Conservation (phyloP, 2,113 vertebrate genomes). For the Pachypanchax playfairii region DNA sequence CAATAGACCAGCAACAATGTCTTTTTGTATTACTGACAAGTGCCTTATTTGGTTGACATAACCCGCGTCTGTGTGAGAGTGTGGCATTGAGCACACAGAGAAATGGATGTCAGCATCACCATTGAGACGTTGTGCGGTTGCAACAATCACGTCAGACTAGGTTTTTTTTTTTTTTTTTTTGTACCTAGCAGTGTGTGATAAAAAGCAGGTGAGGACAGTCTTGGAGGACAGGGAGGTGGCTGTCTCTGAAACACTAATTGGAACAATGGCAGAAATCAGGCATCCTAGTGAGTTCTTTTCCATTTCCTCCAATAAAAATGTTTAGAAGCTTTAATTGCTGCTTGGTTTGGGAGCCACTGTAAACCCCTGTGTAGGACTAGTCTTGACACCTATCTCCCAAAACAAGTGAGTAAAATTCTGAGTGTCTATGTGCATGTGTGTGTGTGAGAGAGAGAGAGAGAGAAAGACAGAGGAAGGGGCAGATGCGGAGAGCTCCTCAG, state of each 20-base stretch:
- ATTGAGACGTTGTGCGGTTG: conserved; percentile 66
- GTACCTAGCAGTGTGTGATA: conserved; percentile 43
- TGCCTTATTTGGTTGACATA: conserved; percentile 77
- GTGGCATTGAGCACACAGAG: conserved; percentile 51
- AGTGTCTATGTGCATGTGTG: conserved; percentile 34
- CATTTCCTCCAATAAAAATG: conserved; percentile 51
- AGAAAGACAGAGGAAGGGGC: conserved; percentile 13
- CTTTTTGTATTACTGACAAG: conserved; percentile 76
- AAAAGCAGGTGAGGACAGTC: conserved; percentile 9
- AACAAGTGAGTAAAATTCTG: conserved; percentile 64
- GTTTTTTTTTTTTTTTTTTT: conserved; percentile 26
- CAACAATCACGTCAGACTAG: conserved; percentile 59
- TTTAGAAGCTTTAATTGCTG: conserved; percentile 65
- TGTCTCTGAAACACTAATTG: conserved; percentile 59
- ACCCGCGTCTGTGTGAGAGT: conserved; percentile 62
- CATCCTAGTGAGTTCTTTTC: conserved; percentile 34
- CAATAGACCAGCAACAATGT: conserved; percentile 74
- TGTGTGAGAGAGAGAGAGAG: conserved; percentile 8
- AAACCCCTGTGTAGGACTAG: conserved; percentile 57
- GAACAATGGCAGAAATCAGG: conserved; percentile 40
- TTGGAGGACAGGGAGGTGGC: conserved; percentile 43
- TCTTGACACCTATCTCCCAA: conserved; percentile 60
- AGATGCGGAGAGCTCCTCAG: conserved; percentile 63
- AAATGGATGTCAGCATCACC: conserved; percentile 74
- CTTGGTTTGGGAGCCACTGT: conserved; percentile 53